Percentiles rank a stretch among this genome's conserved stretches.
phyloP scores from a whole-genome alignment of 2,888 invertebrate genomes.

The Candidula unifasciata region DNA sequence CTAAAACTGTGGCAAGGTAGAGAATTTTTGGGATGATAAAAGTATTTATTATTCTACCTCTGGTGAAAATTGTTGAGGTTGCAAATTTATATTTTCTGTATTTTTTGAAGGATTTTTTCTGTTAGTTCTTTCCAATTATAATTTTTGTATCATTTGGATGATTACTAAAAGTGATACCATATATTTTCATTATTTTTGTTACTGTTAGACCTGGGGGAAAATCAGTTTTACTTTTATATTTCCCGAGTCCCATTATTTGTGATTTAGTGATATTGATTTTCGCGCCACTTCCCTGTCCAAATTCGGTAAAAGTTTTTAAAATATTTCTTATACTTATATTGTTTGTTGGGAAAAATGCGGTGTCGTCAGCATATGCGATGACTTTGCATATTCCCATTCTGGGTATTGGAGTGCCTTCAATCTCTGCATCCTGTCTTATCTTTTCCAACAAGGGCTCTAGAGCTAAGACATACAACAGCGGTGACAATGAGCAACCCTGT shows the following conservation, averaged over 20 bases:
- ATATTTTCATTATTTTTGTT: too few relatives aligned
- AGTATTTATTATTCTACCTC: too few relatives aligned
- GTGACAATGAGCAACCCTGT: neutral
- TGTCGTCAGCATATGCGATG: slow-evolving; percentile 20
- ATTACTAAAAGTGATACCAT: neutral
- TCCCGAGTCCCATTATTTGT: neutral
- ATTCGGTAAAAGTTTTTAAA: neutral
- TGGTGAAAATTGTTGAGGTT: too few relatives aligned
- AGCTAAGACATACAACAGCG: neutral
- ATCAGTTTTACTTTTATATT: neutral
- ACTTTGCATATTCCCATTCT: neutral
- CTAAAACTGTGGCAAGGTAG: too few relatives aligned
- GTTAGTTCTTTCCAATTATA: neutral
- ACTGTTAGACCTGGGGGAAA: neutral
- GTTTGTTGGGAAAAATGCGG: neutral
- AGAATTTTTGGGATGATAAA: too few relatives aligned
- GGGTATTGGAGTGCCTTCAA: neutral
- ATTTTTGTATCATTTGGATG: neutral
- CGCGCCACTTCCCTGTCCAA: neutral
- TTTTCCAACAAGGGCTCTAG: neutral
- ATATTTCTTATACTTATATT: neutral
- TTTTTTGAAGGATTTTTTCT: neutral
- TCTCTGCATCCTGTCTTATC: neutral
- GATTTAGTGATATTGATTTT: slow-evolving; percentile 11
- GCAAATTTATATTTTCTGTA: too few relatives aligned